Evolutionary conservation across 2,888 invertebrate species (phyloP), one percentile per base, ranked within the genome.

Genomic region (Aelia acuminata): DNA sequence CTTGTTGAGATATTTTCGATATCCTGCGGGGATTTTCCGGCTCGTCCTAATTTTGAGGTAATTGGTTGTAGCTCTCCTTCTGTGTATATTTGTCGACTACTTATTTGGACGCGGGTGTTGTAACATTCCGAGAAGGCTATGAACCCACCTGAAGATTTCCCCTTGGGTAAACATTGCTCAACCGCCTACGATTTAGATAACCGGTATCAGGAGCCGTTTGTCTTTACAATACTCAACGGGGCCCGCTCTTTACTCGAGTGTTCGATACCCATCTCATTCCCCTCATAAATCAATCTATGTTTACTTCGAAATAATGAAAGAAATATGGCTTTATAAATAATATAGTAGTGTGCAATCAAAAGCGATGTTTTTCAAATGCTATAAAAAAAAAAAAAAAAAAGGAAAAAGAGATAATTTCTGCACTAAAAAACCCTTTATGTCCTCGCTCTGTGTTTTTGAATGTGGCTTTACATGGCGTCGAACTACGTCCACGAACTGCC

Each of bases 81-180:
- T 18, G 63, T 70, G 31, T 31, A 35, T 70, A 70, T 70, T 70
- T 70, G 63, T 35, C 63, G 18, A 35, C 63, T 31, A 31, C 31
- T 70, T 70, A 70, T 31, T 70, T 31, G 31, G 63, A 15, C 20
- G 7, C 18, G 31, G 31, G 31, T 70, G 15, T 70, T 35, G 63
- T 35, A 70, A 70, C 63, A 5, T 70, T 70, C 63, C 63, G 20
- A 70, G 63, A 70, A 70, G 4, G 18, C 18, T 35, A 70, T 70
- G n/a, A n/a, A n/a, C 31, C 63, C 63, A 70, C 63, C 63, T 70
- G 1, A 70, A 70, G 63, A 70, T 70, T 35, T 35, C 63, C 63
- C 63, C n/a, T 18, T 18, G 15, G 18, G 63, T 15, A 70, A 70
- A 70, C 18, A 70, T 70, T 70, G 63, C 63, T 70, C 63, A 70